phyloP scores from a whole-genome alignment of 1,140 invertebrate genomes.

The Aphis craccivora region DNA sequence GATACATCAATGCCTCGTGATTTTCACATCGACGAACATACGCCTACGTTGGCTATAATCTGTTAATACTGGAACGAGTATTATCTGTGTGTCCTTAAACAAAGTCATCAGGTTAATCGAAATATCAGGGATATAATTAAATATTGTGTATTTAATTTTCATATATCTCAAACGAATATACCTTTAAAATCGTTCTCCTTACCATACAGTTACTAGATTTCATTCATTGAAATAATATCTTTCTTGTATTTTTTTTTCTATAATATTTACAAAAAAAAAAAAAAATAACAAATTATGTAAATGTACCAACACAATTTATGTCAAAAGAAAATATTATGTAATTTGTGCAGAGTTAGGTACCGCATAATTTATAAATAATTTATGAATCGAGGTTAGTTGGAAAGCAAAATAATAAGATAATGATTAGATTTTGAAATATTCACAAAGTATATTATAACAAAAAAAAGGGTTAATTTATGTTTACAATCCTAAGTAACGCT shows the following conservation, averaged over 20 bases:
- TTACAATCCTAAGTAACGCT: background rate
- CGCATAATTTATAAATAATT: background rate
- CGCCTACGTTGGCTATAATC: too few species aligned
- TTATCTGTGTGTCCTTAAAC: too few species aligned
- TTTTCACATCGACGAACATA: background rate
- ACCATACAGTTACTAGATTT: background rate
- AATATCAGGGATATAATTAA: too few species aligned
- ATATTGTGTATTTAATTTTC: background rate
- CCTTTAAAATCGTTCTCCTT: fast-evolving
- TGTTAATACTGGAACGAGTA: background rate
- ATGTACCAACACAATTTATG: background rate
- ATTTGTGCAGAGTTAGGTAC: background rate
- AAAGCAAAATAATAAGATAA: background rate
- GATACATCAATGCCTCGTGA: background rate
- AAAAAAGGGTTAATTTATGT: background rate
- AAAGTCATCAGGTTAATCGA: too few species aligned
- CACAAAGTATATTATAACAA: background rate
- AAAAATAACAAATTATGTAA: background rate
- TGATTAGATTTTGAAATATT: background rate
- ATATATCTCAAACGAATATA: background rate
- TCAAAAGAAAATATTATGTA: background rate
- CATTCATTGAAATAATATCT: background rate
- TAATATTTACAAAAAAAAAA: too few species aligned
- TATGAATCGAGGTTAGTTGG: background rate
- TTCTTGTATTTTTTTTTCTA: background rate